Evolutionary conservation across 2,797 vertebrate genomes (phyloP).

Genomic region (Eulemur albifrons): DNA sequence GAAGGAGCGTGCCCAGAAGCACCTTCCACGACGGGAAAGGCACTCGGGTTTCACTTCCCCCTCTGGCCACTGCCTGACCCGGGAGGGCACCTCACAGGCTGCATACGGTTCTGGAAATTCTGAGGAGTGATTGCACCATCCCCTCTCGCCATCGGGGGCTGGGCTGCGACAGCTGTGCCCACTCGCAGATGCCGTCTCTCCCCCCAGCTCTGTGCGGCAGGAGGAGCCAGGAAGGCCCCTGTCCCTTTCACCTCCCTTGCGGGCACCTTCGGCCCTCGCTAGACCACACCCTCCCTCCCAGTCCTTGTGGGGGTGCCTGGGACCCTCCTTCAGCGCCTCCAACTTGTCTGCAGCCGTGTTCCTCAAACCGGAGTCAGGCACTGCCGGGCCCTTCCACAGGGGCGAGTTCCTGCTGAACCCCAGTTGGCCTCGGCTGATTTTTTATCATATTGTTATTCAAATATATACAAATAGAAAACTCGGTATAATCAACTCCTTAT

Average conservation of each 20-base stretch:
- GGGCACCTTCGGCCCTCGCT: neutral
- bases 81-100: neutral
- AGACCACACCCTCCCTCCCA: rapidly evolving
- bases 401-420: neutral
- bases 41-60: neutral
- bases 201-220: neutral
- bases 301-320: rapidly evolving
- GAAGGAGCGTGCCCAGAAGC: rapidly evolving
- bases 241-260: rapidly evolving
- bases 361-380: rapidly evolving
- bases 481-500: neutral
- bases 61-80: neutral
- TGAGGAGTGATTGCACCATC: neutral
- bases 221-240: rapidly evolving
- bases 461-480: neutral
- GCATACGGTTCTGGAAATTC: neutral
- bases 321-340: rapidly evolving
- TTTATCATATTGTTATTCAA: constrained; percentile 34
- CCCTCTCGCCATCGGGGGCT: rapidly evolving
- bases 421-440: neutral
- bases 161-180: neutral
- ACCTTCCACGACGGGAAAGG: neutral
- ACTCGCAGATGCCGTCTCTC: neutral
- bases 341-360: rapidly evolving
- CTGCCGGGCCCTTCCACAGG: neutral